Percentiles rank a stretch among this genome's conserved stretches.
Conservation (phyloP, 2,888 invertebrate genomes). For the Eupithecia vulgata region DNA sequence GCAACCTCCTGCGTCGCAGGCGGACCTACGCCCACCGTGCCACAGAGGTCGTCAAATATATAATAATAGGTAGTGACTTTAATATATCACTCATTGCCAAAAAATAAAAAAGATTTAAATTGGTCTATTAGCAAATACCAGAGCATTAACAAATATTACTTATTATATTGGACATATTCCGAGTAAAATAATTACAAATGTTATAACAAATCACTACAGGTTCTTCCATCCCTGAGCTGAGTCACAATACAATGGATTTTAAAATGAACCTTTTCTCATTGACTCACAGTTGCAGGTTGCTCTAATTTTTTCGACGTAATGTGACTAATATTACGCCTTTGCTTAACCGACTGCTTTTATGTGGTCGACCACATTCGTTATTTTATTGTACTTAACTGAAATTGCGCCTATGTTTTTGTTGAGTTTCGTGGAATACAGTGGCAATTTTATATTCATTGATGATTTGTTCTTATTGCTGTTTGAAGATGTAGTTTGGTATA, state of each 20-base stretch:
- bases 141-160: not conserved
- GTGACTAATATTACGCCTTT: slow-evolving; percentile 59
- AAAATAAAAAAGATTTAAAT: not conserved
- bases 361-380: slow-evolving; percentile 43
- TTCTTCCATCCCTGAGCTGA: slow-evolving; percentile 50
- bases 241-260: slow-evolving; percentile 50
- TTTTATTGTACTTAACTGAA: slow-evolving; percentile 35
- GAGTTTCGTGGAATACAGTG: slow-evolving; percentile 13
- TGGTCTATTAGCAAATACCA: not conserved
- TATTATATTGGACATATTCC: slow-evolving; percentile 51
- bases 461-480: not conserved
- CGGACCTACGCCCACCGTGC: too few species aligned
- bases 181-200: slow-evolving; percentile 69
- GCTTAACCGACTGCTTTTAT: slow-evolving; percentile 25
- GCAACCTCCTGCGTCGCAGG: too few species aligned
- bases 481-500: not conserved
- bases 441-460: slow-evolving; percentile 1
- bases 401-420: slow-evolving; percentile 25
- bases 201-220: slow-evolving; percentile 33
- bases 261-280: slow-evolving; percentile 6
- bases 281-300: slow-evolving; percentile 18
- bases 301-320: slow-evolving; percentile 12
- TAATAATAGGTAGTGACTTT: too few species aligned
- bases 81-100: not conserved
- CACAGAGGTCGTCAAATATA: too few species aligned